Evolutionary conservation across 2,888 invertebrate species (phyloP), one percentile per base, ranked within the genome.

Genomic region (Andrena camellia): DNA sequence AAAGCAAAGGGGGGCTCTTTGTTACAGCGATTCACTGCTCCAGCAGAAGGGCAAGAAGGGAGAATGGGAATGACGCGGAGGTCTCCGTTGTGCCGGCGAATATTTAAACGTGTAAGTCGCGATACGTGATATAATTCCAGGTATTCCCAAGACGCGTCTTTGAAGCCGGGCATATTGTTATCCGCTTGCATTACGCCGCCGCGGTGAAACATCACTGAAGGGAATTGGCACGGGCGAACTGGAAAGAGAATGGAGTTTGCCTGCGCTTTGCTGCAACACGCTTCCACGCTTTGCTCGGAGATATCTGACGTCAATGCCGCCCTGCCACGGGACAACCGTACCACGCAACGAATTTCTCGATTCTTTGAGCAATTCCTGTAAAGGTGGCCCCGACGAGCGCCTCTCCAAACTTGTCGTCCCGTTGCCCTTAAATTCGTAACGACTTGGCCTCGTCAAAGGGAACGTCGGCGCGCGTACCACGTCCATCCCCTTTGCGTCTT

Each of bases 121-220:
- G 67, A 72, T 73, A 78, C 66, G 52, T 7, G 59, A 54, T 79
- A 42, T 68, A 81, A 72, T 68, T 64, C 80, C 72, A 29, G 50
- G 70, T 63, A 81, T 81, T 81, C 81, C 81, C 81, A 67, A 67
- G 81, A 82, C 64, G 81, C 62, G 66, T 67, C 81, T 82, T 82
- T 80, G 81, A 74, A 42, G 35, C 20, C 74, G 17, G 33, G 60
- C 66, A 60, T 74, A 81, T 81, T 81, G 81, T 82, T 80, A 80
- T 75, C 70, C 70, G 79, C 42, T 60, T 54, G 79, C 52, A 70
- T 81, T 73, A 73, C 79, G 29, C 23, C 31, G 60, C 42, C 69
- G 31, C 70, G 66, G 70, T 57, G 81, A 67, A 80, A 80, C 81
- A 70, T 70, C 81, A 71, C 81, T 80, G 57, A 52, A 29, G 81